phyloP scores from a whole-genome alignment of 2,113 vertebrate species.

The Strigops habroptila region DNA sequence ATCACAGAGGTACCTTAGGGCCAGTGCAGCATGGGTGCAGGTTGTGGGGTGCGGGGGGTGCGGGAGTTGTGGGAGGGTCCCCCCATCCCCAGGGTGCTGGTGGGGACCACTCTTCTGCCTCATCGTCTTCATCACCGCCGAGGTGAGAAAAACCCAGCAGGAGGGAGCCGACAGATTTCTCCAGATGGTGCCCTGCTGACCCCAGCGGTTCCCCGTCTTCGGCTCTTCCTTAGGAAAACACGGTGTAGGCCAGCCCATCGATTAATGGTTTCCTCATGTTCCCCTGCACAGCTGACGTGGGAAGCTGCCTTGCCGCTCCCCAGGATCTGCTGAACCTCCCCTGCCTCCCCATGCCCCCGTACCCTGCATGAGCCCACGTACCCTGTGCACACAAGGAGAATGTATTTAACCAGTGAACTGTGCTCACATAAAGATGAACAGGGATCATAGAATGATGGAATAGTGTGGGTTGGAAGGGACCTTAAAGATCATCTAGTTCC shows the following conservation, averaged over 20 bases:
- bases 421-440: neutral
- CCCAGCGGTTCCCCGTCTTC: conserved; percentile 14
- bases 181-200: conserved; percentile 52
- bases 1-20: rapidly evolving
- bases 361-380: rapidly evolving
- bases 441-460: neutral
- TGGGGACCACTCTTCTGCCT: neutral
- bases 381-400: rapidly evolving
- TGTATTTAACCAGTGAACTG: neutral
- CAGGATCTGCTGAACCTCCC: neutral
- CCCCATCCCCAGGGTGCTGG: rapidly evolving
- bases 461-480: neutral
- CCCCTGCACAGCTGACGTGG: rapidly evolving
- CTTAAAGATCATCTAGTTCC: neutral
- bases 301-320: neutral
- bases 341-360: rapidly evolving
- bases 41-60: rapidly evolving
- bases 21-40: rapidly evolving
- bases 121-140: neutral
- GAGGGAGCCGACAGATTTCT: neutral
- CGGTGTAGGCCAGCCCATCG: neutral
- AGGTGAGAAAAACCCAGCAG: neutral
- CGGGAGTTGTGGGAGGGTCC: neutral
- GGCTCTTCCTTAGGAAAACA: conserved; percentile 60
- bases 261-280: conserved; percentile 64